Evolutionary conservation across 1,140 invertebrate species (phyloP), one percentile per base, ranked within the genome.

Genomic region (Pachyrhynchus sulphureomaculatus): DNA sequence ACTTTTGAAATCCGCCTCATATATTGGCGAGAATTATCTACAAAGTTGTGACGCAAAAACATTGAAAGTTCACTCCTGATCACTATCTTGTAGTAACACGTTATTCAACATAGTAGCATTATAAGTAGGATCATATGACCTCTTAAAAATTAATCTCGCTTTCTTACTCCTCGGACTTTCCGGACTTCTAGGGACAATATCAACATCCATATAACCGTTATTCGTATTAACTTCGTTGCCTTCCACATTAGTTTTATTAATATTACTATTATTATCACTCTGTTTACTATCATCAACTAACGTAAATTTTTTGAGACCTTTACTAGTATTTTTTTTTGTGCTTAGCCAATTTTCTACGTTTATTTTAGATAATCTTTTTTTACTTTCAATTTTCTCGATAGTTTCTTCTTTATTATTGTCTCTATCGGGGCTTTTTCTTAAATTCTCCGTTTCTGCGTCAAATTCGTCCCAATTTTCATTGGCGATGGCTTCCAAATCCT

Each of bases 91-190:
- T 1, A 54, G 56, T 56, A 71, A 52, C 12, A 68, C 60, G 20
- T 69, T 60, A 29, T 65, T 68, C 26, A 66, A 39, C 32, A 67
- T 41, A 4, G 57, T 48, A 10, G 47, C 48, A 24, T 47, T 34
- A 58, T 68, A 72, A 8, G 73, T 73, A 2, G 66, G 41, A 51
- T 75, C 73, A 57, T 57, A 72, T 64, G 71, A 73, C 34, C 71
- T 54, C 32, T 68, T 58, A 65, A 75, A 75, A 29, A 73, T 61
- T 1, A 62, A 47, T 59, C 66, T 72, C 1, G 64, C 60, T 51
- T 51, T 67, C 64, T 72, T 74, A 33, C 18, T 63, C 39, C 59
- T 59, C 9, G 68, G 68, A 37, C 68, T 72, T 64, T 73, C 71
- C 0, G 68, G 65, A 18, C 67, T 69, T 29, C 33, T 20, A 17